A percentile compares a stretch with the other conserved stretches of the same genome.
Evolutionary conservation across 2,113 vertebrate genomes (phyloP).

Genomic region (zebrafish (Danio rerio)): DNA sequence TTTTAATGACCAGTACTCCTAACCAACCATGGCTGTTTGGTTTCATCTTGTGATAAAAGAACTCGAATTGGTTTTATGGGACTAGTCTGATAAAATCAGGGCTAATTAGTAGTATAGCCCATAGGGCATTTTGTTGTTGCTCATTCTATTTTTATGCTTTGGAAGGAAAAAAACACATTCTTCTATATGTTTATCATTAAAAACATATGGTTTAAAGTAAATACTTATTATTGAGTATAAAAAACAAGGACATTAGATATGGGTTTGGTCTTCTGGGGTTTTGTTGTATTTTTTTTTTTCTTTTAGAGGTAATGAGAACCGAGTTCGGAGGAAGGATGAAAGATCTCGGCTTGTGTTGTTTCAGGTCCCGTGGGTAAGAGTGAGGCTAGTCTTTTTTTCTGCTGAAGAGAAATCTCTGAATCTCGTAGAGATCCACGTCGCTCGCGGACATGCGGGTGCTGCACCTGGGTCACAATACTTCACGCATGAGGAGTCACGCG

Average conservation of each 20-base stretch:
- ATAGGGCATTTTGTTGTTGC: neutral
- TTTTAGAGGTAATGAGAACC: slow-evolving; percentile 27
- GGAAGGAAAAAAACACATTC: neutral
- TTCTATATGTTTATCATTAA: neutral
- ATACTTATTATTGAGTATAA: slow-evolving; percentile 18
- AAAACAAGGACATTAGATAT: slow-evolving; percentile 10
- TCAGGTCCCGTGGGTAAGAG: slow-evolving; percentile 44
- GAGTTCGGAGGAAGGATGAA: slow-evolving; percentile 32
- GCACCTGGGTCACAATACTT: slow-evolving; percentile 83
- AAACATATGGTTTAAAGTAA: slow-evolving; percentile 18
- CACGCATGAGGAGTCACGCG: slow-evolving; percentile 77
- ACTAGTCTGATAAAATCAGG: neutral
- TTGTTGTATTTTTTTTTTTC: neutral
- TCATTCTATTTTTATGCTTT: slow-evolving; percentile 1
- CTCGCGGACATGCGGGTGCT: slow-evolving; percentile 77
- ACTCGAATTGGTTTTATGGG: neutral
- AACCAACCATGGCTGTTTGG: neutral
- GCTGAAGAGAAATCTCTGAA: slow-evolving; percentile 51
- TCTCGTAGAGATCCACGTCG: slow-evolving; percentile 58
- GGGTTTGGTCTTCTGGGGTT: slow-evolving; percentile 24
- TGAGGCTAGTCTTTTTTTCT: slow-evolving; percentile 52
- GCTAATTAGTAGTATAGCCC: neutral
- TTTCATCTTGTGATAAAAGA: neutral
- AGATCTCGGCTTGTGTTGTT: slow-evolving; percentile 41
- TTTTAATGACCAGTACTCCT: neutral